Evolutionary conservation across 2,888 invertebrate genomes (phyloP).

Genomic region (Morpho helenor): DNA sequence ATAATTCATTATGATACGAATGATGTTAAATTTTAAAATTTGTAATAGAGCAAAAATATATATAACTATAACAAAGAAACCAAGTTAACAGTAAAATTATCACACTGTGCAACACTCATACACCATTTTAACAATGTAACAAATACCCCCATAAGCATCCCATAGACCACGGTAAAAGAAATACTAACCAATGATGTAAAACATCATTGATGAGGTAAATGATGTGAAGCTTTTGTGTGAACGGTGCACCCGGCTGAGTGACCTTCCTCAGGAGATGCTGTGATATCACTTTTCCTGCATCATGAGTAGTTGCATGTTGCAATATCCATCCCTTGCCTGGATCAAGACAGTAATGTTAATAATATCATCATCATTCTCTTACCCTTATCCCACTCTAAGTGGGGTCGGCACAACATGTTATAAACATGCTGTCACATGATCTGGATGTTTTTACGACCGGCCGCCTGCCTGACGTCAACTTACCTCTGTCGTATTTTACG

Average conservation of each 20-base stretch:
- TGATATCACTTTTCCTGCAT: slow-evolving; percentile 92
- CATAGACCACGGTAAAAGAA: slow-evolving; percentile 19
- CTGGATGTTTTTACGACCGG: too few relatives aligned
- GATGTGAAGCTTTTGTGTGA: slow-evolving; percentile 96
- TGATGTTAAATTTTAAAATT: neutral
- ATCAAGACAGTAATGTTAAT: slow-evolving; percentile 16
- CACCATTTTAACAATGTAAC: slow-evolving; percentile 8
- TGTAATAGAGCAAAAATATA: neutral
- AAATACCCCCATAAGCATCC: slow-evolving; percentile 13
- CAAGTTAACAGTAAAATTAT: slow-evolving; percentile 17
- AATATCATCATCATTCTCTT: neutral
- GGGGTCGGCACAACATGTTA: too few relatives aligned
- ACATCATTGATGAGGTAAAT: slow-evolving; percentile 99
- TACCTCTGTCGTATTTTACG: too few relatives aligned
- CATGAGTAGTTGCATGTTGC: slow-evolving; percentile 89
- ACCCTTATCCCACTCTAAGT: too few relatives aligned
- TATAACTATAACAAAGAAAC: slow-evolving; percentile 1
- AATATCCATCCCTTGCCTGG: slow-evolving; percentile 97
- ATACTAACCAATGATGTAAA: slow-evolving; percentile 95
- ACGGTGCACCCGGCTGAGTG: slow-evolving; percentile 83
- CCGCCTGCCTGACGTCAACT: too few relatives aligned
- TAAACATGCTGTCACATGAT: too few relatives aligned
- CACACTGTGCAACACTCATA: slow-evolving; percentile 19
- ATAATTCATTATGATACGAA: neutral
- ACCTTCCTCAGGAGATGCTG: slow-evolving; percentile 94